Evolutionary conservation across 2,888 invertebrate species (phyloP), one percentile per base, ranked within the genome.

Genomic region (Ophion costatus): DNA sequence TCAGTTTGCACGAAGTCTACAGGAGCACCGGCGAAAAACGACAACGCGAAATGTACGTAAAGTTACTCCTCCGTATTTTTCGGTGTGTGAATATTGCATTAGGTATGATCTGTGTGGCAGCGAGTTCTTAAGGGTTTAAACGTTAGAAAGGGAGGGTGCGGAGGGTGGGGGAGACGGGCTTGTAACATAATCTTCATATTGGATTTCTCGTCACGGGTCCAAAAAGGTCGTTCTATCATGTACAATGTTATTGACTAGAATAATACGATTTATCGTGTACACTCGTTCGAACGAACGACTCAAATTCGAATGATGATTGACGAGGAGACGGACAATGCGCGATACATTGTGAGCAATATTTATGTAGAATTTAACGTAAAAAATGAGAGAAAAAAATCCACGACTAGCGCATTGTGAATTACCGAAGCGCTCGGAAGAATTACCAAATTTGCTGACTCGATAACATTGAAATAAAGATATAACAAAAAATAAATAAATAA

Each of bases 151-250:
- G 1, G 73, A 51, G 33, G 33, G 57, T 56, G n/a, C 9, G 45
- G 51, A 57, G 33, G 17, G 63, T 24, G 61, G 51, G 57, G 61
- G 24, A n/a, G 86, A 77, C 69, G 64, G 74, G 64, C 64, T 64
- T 84, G 78, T 82, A 82, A 76, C 10, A 84, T 82, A 82, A 64
- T 80, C 51, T 42, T 76, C 63, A 76, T 89, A 89, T 91, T 90
- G 89, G 91, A 92, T 92, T 92, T 92, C 90, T 91, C 88, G 90
- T 89, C 89, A 91, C 88, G 93, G 93, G 92, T 93, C 92, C 93
- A 93, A 93, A 90, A 84, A 57, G 57, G 88, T 92, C 89, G 89
- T 90, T 90, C 88, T 91, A 90, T 66, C 88, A 89, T 90, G 88
- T 86, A 87, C 80, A 84, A 88, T 85, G 86, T 84, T 73, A 80